Evolutionary conservation across 2,113 vertebrate genomes (phyloP).

Genomic region (Psilopogon haemacephalus): DNA sequence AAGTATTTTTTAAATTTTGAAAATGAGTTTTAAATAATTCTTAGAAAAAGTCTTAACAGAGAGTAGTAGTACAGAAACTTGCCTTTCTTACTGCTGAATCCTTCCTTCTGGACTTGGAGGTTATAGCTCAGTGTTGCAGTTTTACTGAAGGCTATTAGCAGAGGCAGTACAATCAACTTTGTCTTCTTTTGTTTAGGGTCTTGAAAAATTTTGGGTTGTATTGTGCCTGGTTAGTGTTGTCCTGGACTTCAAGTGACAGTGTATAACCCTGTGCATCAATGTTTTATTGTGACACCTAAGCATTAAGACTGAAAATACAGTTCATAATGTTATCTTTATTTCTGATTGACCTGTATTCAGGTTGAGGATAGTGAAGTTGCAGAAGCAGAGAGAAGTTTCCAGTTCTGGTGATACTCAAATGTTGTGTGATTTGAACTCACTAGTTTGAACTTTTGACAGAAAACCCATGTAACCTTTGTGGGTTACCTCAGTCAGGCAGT

Average conservation of each 20-base stretch:
- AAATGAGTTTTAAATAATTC: not conserved
- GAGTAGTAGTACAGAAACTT: not conserved
- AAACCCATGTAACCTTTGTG: not conserved
- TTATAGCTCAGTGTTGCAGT: not conserved
- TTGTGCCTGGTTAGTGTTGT: not conserved
- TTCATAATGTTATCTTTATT: not conserved
- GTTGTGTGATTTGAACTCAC: not conserved
- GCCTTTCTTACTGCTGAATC: not conserved
- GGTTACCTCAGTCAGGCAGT: not conserved
- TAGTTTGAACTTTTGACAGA: not conserved
- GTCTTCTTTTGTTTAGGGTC: not conserved
- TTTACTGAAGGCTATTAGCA: not conserved
- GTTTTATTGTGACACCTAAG: not conserved
- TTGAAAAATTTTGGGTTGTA: not conserved
- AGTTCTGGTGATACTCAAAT: not conserved
- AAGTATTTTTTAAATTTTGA: not conserved
- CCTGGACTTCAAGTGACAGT: not conserved
- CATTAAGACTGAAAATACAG: not conserved
- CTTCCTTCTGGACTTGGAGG: not conserved
- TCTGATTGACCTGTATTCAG: not conserved
- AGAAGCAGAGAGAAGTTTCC: not conserved
- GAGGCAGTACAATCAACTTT: not conserved
- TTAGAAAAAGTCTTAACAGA: not conserved
- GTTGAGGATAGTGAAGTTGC: not conserved
- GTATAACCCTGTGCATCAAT: not conserved